These are phyloP conservation scores for Psittacara wagleri DNA, from an alignment of 2,113 vertebrate species.

Conservation along the genomic window DNA sequence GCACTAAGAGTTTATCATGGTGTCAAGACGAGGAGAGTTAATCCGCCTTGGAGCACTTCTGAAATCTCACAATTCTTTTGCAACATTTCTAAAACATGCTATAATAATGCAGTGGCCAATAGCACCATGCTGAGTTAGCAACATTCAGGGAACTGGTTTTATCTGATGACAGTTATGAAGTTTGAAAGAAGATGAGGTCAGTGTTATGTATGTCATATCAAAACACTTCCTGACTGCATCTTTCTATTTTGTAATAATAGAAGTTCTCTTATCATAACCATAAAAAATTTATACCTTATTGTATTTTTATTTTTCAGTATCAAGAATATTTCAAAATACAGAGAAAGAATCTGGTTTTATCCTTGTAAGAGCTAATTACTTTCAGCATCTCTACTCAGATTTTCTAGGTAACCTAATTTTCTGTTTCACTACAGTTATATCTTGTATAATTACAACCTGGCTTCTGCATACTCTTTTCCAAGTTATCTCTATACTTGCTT, in stretches of 20 bases:
- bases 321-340: background rate
- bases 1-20: constrained; percentile 2
- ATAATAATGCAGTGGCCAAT: background rate
- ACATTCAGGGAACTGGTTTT: constrained; percentile 6
- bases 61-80: constrained; percentile 26
- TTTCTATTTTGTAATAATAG: background rate
- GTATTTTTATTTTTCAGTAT: background rate
- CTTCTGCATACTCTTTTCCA: constrained; percentile 1
- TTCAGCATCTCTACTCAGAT: background rate
- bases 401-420: constrained; percentile 34
- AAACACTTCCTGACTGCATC: background rate
- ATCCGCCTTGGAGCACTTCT: constrained; percentile 6
- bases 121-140: constrained; percentile 34
- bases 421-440: background rate
- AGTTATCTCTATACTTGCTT: constrained; percentile 28
- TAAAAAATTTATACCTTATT: background rate
- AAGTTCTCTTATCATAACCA: background rate
- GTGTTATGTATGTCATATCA: background rate
- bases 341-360: background rate
- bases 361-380: background rate
- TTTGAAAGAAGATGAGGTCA: constrained; percentile 44
- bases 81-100: background rate
- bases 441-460: constrained; percentile 13
- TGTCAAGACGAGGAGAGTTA: constrained; percentile 23
- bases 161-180: constrained; percentile 39